phyloP scores from a whole-genome alignment of 2,888 invertebrate species.

The Epistrophe eligans region DNA sequence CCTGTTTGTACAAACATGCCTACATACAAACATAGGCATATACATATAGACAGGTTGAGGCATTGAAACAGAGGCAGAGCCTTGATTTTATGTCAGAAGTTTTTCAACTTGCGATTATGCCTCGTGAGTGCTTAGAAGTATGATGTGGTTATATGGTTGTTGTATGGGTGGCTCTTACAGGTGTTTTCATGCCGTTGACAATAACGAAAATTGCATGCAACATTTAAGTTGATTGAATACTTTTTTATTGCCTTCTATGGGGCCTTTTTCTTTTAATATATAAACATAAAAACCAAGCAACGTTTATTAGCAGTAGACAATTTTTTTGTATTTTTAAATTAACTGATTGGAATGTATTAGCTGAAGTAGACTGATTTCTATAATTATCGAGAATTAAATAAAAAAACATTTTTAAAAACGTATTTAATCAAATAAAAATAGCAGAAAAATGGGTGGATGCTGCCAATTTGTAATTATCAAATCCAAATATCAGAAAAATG shows the following conservation, averaged over 20 bases:
- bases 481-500: too few species aligned
- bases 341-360: background rate
- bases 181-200: slow-evolving; percentile 8
- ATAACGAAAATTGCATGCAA: slow-evolving; percentile 20
- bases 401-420: too few species aligned
- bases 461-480: too few species aligned
- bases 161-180: background rate
- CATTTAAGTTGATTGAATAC: slow-evolving; percentile 15
- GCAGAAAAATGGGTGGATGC: too few species aligned
- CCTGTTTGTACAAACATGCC: background rate
- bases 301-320: background rate
- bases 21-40: background rate
- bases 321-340: too few species aligned
- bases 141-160: background rate
- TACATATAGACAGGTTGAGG: background rate
- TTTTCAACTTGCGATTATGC: slow-evolving; percentile 33
- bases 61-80: background rate
- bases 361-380: too few species aligned
- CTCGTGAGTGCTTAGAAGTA: slow-evolving; percentile 37
- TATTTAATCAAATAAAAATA: too few species aligned
- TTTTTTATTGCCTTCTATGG: slow-evolving; percentile 6
- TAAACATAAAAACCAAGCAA: background rate
- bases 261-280: background rate
- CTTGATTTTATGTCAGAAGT: slow-evolving; percentile 56
- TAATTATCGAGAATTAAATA: too few species aligned